A percentile compares a stretch with the other conserved stretches of the same genome.
Conservation (phyloP, 2,113 vertebrate genomes). For the Toxotes jaculatrix region DNA sequence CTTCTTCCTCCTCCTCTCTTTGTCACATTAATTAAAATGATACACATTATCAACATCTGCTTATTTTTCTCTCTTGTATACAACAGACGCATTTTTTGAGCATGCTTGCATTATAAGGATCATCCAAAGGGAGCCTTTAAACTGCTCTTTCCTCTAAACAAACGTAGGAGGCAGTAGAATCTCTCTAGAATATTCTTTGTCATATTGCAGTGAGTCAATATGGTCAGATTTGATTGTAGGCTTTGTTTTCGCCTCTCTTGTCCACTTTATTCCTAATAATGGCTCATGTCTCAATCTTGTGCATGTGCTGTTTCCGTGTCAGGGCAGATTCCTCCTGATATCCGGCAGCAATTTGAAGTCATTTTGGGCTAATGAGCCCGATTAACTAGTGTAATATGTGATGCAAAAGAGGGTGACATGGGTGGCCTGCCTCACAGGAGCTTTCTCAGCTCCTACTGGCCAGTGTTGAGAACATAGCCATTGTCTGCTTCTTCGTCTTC, state of each 20-base stretch:
- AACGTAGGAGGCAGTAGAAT: slow-evolving; percentile 91
- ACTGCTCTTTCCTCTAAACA: slow-evolving; percentile 75
- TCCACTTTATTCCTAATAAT: neutral
- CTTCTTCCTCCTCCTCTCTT: slow-evolving; percentile 23
- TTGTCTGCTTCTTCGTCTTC: slow-evolving; percentile 34
- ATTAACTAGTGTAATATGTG: slow-evolving; percentile 10
- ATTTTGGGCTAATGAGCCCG: slow-evolving; percentile 40
- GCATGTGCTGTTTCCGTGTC: slow-evolving; percentile 6
- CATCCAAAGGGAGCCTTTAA: neutral
- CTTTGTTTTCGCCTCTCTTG: slow-evolving; percentile 11
- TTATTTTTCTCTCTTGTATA: neutral
- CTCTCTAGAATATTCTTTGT: slow-evolving; percentile 99
- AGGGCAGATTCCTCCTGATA: slow-evolving; percentile 5
- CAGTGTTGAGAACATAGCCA: slow-evolving; percentile 43
- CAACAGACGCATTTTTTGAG: neutral
- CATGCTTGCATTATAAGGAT: slow-evolving; percentile 5
- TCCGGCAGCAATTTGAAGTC: slow-evolving; percentile 20
- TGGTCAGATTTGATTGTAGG: slow-evolving; percentile 61
- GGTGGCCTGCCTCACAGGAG: slow-evolving; percentile 40
- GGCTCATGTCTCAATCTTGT: slow-evolving; percentile 3
- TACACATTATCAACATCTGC: slow-evolving; percentile 7
- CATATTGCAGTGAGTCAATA: slow-evolving; percentile 94
- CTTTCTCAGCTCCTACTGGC: slow-evolving; percentile 39
- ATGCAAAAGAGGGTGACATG: slow-evolving; percentile 42
- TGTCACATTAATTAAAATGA: slow-evolving; percentile 56